Conservation (phyloP, 2,888 invertebrate species). For the Andrena hattorfiana region DNA sequence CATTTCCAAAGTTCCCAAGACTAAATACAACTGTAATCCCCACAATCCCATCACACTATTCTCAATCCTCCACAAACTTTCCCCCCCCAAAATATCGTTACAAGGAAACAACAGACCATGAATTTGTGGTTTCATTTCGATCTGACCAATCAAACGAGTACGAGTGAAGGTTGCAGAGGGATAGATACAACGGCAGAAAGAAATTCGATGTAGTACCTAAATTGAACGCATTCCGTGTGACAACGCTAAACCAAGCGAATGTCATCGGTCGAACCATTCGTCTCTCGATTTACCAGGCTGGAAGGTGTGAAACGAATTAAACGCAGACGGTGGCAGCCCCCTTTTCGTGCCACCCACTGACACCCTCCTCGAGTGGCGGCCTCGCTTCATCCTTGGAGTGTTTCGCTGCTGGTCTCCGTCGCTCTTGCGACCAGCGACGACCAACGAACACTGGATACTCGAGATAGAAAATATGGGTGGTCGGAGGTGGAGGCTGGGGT, state of each 20-base stretch:
- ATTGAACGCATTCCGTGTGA: neutral
- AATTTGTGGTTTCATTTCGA: constrained; percentile 2
- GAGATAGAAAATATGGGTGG: constrained; percentile 73
- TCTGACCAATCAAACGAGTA: no score
- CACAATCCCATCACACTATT: no score
- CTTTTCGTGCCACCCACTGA: constrained; percentile 10
- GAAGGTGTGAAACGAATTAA: constrained; percentile 80
- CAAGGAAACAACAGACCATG: neutral
- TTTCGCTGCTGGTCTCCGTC: constrained; percentile 33
- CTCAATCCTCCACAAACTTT: neutral
- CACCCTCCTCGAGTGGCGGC: constrained; percentile 16
- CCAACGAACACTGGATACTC: constrained; percentile 73
- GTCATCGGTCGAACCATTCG: constrained; percentile 72
- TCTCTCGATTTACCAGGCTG: constrained; percentile 75
- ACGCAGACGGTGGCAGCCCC: constrained; percentile 60
- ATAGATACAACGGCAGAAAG: neutral
- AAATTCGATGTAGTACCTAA: constrained; percentile 2
- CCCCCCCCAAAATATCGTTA: neutral
- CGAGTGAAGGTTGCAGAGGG: neutral
- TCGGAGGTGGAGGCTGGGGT: constrained; percentile 52
- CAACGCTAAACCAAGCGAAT: constrained; percentile 42
- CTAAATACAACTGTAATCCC: no score
- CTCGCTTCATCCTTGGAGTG: constrained; percentile 44
- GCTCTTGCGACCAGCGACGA: constrained; percentile 44
- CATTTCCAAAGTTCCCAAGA: no score